Evolutionary conservation across 1,140 invertebrate genomes (phyloP), one percentile per base, ranked within the genome.

Genomic region (Hermetia illucens): DNA sequence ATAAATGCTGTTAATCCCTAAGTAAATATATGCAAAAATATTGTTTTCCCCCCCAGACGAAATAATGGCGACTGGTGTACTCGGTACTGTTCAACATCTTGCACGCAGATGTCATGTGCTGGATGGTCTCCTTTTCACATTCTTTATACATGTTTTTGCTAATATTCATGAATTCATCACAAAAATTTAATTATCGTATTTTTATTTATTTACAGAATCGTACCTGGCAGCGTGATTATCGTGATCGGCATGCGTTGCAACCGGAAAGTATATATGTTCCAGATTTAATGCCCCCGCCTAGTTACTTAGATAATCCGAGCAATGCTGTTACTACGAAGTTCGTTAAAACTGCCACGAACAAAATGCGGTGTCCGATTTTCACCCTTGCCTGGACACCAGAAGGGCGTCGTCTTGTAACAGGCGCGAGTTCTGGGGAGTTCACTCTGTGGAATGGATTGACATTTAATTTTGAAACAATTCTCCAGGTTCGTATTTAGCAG

Each of bases 401-500:
- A 67, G 96, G 96, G 16, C 74, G 96, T 40, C 73, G 96, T 43
- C 66, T 99, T 36, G 89, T 99, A 3, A 99, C 96, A 6, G 96
- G 96, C 4, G 94, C 96, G 10, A 98, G 93, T 2, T 96, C 91
- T 45, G 96, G 96, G 16, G 96, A 99, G 66, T 98, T 99, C 57
- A 99, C 96, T 0, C 66, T 99, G 2, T 99, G 96, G 96, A 98
- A 99, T 72, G 96, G 96, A 16, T 72, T 98, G 5, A 98, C 95
- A 5, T 99, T 99, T 64, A 99, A 99, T 69, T 99, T 99, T 71
- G 96, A 99, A 72, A 99, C 96, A 30, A 99, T 99, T 63, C 69
- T 98, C 31, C 96, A 99, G 77, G 89, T 92, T 66, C 61, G 50
- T 59, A 6, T n/a, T 17, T n/a, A n/a, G n/a, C n/a, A n/a, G n/a